Evolutionary conservation across 1,140 invertebrate species (phyloP), one percentile per base, ranked within the genome.

Genomic region (Lysiphlebus fabarum): DNA sequence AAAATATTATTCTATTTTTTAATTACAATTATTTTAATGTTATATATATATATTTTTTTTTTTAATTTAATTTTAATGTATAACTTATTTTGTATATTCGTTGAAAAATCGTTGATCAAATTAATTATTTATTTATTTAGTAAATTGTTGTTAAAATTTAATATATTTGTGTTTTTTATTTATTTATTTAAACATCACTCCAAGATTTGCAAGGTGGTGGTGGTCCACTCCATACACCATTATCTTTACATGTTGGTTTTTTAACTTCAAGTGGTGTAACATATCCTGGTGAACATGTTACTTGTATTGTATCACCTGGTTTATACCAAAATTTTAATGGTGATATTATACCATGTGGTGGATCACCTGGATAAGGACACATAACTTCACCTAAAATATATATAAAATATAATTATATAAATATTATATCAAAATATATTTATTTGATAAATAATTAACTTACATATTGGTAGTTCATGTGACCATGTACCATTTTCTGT

Each of bases 401-500:
- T 40, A 14, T 53, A 12, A 41, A 8, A 8, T 14, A 36, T n/a
- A n/a, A 14, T 5, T 53, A 8, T 41, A 34, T 55, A 26, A 43
- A n/a, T 4, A 42, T 55, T 44, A 36, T 10, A 9, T 49, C 12
- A 50, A 14, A 49, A 36, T 9, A 37, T n/a, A 12, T 37, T 54
- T 8, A 17, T 9, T 6, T 40, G 38, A 40, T 6, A 40, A 9
- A 40, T 40, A 6, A 11, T 40, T 11, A 38, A 72, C 80, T 87
- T 79, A 79, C 91, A 94, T 69, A 88, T 85, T 60, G 92, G 92
- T n/a, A 89, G 83, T 54, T 88, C 85, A 73, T 92, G 89, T 7
- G 90, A 92, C 91, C 91, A 94, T 63, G 87, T 88, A 41, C 91
- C 91, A 64, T 86, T 90, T 74, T 93, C 90, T 12, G 87, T 91